Evolutionary conservation across 2,888 invertebrate species (phyloP).

Genomic region (Mellilla xanthometata): DNA sequence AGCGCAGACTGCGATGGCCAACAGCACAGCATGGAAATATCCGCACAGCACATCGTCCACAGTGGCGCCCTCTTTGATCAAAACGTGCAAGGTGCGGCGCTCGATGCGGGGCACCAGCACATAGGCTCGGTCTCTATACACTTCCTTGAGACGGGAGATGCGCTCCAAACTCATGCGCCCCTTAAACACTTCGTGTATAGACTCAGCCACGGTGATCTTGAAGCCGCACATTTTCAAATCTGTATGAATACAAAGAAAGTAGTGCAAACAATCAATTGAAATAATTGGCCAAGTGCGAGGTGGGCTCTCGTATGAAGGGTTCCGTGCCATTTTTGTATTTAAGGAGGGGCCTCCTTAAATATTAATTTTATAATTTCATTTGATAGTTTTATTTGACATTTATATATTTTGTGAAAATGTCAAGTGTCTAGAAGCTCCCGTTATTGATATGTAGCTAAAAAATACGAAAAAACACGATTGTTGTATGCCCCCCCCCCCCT

Average conservation of each 20-base stretch:
- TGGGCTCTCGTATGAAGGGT: too few species aligned
- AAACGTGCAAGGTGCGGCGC: slow-evolving; percentile 76
- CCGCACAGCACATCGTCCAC: slow-evolving; percentile 84
- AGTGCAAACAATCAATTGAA: too few species aligned
- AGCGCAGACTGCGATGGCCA: slow-evolving; percentile 56
- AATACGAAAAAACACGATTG: too few species aligned
- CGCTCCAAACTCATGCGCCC: slow-evolving; percentile 39
- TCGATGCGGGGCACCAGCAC: slow-evolving; percentile 76
- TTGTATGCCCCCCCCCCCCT: too few species aligned
- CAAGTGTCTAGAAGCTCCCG: too few species aligned
- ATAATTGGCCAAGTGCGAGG: too few species aligned
- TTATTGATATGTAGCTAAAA: too few species aligned
- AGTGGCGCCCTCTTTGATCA: slow-evolving; percentile 75
- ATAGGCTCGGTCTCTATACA: slow-evolving; percentile 78
- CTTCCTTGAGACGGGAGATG: slow-evolving; percentile 57
- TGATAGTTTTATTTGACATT: too few species aligned
- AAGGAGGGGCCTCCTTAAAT: too few species aligned
- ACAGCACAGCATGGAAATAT: slow-evolving; percentile 86
- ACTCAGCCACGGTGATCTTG: slow-evolving; percentile 82
- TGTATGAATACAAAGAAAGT: slow-evolving; percentile 61
- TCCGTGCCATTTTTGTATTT: too few species aligned
- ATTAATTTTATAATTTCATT: too few species aligned
- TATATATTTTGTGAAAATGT: too few species aligned
- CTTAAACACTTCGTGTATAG: slow-evolving; percentile 63
- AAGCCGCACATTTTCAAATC: slow-evolving; percentile 84